Evolutionary conservation across 2,113 vertebrate species (phyloP), one percentile per base, ranked within the genome.

Genomic region (Plestiodon gilberti): DNA sequence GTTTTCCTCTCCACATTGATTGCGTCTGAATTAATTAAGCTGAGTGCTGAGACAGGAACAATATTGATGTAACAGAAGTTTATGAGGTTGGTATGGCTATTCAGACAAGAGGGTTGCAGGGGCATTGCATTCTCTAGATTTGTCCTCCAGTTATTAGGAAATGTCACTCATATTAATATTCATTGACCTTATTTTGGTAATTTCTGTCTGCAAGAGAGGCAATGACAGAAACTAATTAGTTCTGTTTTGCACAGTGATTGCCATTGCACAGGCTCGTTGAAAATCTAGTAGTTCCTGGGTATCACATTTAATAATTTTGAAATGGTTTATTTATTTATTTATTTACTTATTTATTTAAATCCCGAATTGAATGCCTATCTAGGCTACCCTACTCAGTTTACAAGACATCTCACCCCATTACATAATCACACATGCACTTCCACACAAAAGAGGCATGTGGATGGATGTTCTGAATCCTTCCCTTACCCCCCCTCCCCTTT

Each of bases 11-110:
- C 82, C 85, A 65, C 88, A 25, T 90, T 95, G 94, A 95, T 95
- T 95, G 89, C 87, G 85, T 93, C 88, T 92, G 94, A 86, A 93
- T 94, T 92, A 95, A 94, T 95, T 94, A 95, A 77, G 83, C 69
- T 28, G 86, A 93, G 86, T 88, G 90, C 91, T 22, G 57, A 86
- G 92, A 93, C 90, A 93, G 93, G 93, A 94, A 93, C 92, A 93
- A 94, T 93, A 91, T 95, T 95, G 93, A 90, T 94, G 93, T 92
- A 93, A 92, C 91, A 90, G 86, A 93, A 92, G 91, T 95, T 94
- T 95, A 90, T 90, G 62, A 91, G 91, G 90, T 88, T 94, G 93
- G 91, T 94, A 87, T 91, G 92, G 91, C 90, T 90, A 85, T 90
- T 90, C 80, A 88, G 89, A 90, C 7, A 81, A 93, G 91, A 91